Percentiles rank a stretch among this genome's conserved stretches.
Conservation (phyloP, 2,113 vertebrate species). For the Brachypodius melanocephalos region DNA sequence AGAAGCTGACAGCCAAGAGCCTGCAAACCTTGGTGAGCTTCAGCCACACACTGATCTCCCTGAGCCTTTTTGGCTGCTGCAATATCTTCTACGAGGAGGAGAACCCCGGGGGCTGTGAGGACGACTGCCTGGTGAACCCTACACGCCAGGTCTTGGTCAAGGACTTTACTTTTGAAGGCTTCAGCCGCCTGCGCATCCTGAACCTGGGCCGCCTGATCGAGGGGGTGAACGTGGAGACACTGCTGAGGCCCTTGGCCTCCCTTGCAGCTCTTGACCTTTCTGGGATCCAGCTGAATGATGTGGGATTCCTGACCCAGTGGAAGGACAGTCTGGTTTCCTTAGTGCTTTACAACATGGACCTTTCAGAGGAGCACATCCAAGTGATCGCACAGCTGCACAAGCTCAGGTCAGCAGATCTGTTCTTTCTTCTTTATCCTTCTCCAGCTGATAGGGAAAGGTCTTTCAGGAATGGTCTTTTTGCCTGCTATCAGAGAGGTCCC, state of each 20-base stretch:
- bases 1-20: conserved; percentile 89
- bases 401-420: conserved; percentile 81
- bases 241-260: conserved; percentile 83
- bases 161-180: conserved; percentile 93
- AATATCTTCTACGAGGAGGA: conserved; percentile 89
- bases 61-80: conserved; percentile 92
- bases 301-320: conserved; percentile 91
- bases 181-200: conserved; percentile 87
- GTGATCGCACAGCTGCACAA: conserved; percentile 86
- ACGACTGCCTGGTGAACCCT: conserved; percentile 82
- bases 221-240: conserved; percentile 83
- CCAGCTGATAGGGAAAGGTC: not conserved
- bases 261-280: conserved; percentile 91
- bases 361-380: conserved; percentile 88
- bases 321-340: conserved; percentile 89
- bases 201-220: conserved; percentile 88
- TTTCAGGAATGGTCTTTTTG: not conserved
- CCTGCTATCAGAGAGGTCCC: not conserved
- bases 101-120: conserved; percentile 84
- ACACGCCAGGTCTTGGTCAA: conserved; percentile 84
- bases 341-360: conserved; percentile 95
- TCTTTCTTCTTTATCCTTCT: not conserved
- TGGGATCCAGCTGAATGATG: conserved; percentile 82
- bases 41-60: conserved; percentile 87
- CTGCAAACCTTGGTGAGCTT: conserved; percentile 88